phyloP scores from a whole-genome alignment of 2,888 invertebrate genomes.

The Oligia latruncula region DNA sequence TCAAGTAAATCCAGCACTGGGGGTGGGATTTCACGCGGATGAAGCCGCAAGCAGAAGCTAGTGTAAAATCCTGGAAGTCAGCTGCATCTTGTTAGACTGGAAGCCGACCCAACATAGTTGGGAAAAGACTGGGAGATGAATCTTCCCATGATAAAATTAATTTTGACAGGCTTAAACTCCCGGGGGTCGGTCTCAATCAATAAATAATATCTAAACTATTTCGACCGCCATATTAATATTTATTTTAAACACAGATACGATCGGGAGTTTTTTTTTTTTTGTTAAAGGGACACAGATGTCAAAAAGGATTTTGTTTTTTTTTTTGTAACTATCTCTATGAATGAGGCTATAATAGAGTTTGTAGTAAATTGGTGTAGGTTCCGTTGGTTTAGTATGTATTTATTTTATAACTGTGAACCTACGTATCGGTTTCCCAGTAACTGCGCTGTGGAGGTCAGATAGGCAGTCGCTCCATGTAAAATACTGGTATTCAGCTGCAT shows the following conservation, averaged over 20 bases:
- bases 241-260: slow-evolving; percentile 76
- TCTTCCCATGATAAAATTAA: slow-evolving; percentile 55
- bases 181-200: slow-evolving; percentile 57
- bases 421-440: too few relatives aligned
- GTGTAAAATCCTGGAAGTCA: not conserved
- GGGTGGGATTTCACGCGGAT: too few relatives aligned
- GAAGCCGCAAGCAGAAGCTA: not conserved
- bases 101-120: not conserved
- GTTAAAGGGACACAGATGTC: slow-evolving; percentile 73
- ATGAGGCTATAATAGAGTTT: slow-evolving; percentile 42
- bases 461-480: too few relatives aligned
- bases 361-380: slow-evolving; percentile 47
- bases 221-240: slow-evolving; percentile 73
- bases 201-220: slow-evolving; percentile 65
- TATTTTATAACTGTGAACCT: not conserved
- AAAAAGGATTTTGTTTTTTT: slow-evolving; percentile 48
- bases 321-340: slow-evolving; percentile 54
- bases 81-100: not conserved
- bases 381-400: slow-evolving; percentile 25
- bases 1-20: too few relatives aligned
- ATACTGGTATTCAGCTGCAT: too few relatives aligned
- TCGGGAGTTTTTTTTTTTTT: slow-evolving; percentile 71
- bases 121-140: not conserved
- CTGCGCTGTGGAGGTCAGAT: too few relatives aligned
- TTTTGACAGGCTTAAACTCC: slow-evolving; percentile 46